Evolutionary conservation across 2,113 vertebrate genomes (phyloP), one percentile per base, ranked within the genome.

Genomic region (Seriola aureovittata): DNA sequence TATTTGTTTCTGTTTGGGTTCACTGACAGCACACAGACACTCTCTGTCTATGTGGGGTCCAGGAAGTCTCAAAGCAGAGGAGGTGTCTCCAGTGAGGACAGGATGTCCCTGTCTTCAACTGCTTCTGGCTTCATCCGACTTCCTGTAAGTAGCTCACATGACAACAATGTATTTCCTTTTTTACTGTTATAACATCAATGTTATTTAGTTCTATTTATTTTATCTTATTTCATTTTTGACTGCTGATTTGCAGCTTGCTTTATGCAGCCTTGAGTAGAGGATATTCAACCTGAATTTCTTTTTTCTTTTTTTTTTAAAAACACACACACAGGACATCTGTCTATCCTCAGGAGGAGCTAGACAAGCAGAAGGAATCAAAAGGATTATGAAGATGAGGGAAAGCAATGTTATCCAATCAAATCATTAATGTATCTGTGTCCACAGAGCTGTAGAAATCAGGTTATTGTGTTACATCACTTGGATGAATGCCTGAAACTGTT

Each of bases 1-100:
- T 77, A 21, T 86, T 85, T 86, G 76, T 88, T 77, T 89, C 64
- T 87, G 84, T 75, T 84, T 78, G 16, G 54, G 70, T 64, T 90
- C 66, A 81, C 34, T 81, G 84, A 88, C 73, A 70, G 38, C 86
- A 87, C 85, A 90, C 86, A 91, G 85, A 70, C 44, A 2, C 44
- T 73, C 77, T 88, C 71, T 85, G 85, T 88, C 69, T 44, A 63
- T 46, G 48, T 68, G 67, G 73, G 65, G 78, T 82, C 66, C 81
- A 77, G 79, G 78, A 76, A 76, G 57, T 84, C 88, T 78, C 79
- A 36, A 70, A 84, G 66, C 84, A 80, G 87, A 80, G 82, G 71
- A 78, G 62, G 72, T 10, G 23, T 86, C 75, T 76, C 72, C 46
- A 5, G 63, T 34, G 62, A 36, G 59, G 60, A 84, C 32, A 36